Evolutionary conservation across 2,888 invertebrate genomes (phyloP), one percentile per base, ranked within the genome.

Genomic region (Omphaloscelis lunosa): DNA sequence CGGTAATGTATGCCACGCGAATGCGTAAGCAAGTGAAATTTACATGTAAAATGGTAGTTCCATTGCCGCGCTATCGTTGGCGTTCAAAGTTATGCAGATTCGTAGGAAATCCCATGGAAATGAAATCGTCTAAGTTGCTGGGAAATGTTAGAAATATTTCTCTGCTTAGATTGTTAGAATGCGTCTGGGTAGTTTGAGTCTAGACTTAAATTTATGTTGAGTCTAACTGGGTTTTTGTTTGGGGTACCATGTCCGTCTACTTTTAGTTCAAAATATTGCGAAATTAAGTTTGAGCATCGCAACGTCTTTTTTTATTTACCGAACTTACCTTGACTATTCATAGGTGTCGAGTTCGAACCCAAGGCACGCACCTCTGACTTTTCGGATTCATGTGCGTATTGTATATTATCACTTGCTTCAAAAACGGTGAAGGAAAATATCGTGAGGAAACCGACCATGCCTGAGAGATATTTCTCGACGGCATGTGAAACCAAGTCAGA

Each of bases 71-170:
- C 83, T 83, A 85, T 82, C 80, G 75, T 45, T 77, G 79, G 61
- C 48, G 74, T 53, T 72, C 75, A 82, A 87, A 91, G 90, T 91
- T 92, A 93, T 93, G 92, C 91, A 93, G 90, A 92, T 91, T 90
- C 73, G 87, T 80, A 86, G 89, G 88, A 90, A 90, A 90, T 92
- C 90, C 88, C 87, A 88, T 92, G 91, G 91, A 91, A 91, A 92
- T 92, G 89, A 88, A 90, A 89, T 89, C 83, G 88, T 86, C 89
- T 86, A 90, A 91, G 84, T 90, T 90, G 86, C 89, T 59, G 76
- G 77, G 81, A 77, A 63, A 81, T 83, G 80, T 80, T 89, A 88
- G 89, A 87, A 89, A 83, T 86, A 88, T 88, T 89, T 82, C 78
- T 70, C 72, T 77, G 70, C 85, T 79, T 77, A 75, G 87, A 70